Conservation (phyloP, 2,888 invertebrate genomes). For the Blastobasis lacticolella region DNA sequence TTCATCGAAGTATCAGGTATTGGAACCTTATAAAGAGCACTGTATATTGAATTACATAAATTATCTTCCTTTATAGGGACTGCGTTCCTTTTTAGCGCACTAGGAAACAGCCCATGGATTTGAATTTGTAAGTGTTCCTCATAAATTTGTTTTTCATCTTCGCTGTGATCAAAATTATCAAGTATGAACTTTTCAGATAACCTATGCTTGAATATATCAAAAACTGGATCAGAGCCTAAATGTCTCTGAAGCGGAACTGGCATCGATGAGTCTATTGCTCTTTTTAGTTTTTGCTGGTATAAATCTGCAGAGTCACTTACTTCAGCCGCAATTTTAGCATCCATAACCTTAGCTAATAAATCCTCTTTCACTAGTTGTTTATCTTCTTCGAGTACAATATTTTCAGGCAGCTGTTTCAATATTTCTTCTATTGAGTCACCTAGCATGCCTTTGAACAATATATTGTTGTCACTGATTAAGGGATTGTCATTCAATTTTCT, state of each 20-base stretch:
- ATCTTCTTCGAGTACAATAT: conserved; percentile 20
- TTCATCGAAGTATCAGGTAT: conserved; percentile 33
- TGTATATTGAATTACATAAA: conserved; percentile 40
- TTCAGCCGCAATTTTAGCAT: conserved; percentile 27
- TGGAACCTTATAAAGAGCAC: conserved; percentile 37
- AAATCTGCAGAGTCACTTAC: conserved; percentile 31
- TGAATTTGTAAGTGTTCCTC: conserved; percentile 31
- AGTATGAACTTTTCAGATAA: conserved; percentile 44
- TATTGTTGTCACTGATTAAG: conserved; percentile 28
- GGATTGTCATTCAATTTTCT: conserved; percentile 38
- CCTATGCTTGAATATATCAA: conserved; percentile 44
- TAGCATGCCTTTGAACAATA: conserved; percentile 32
- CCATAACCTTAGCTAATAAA: conserved; percentile 30
- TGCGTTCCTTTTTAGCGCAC: conserved; percentile 31
- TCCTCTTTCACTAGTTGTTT: conserved; percentile 26
- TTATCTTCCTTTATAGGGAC: conserved; percentile 32
- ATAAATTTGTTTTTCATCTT: conserved; percentile 35
- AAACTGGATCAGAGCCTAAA: conserved; percentile 27
- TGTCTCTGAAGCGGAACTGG: conserved; percentile 19
- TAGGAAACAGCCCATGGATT: conserved; percentile 34
- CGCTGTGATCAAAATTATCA: conserved; percentile 44
- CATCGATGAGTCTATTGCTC: conserved; percentile 37
- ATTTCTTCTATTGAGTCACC: conserved; percentile 33
- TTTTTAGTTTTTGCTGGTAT: conserved; percentile 35
- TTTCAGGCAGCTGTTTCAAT: conserved; percentile 29